Evolutionary conservation across 2,888 invertebrate species (phyloP).

Genomic region (Cheiracanthium punctorium): DNA sequence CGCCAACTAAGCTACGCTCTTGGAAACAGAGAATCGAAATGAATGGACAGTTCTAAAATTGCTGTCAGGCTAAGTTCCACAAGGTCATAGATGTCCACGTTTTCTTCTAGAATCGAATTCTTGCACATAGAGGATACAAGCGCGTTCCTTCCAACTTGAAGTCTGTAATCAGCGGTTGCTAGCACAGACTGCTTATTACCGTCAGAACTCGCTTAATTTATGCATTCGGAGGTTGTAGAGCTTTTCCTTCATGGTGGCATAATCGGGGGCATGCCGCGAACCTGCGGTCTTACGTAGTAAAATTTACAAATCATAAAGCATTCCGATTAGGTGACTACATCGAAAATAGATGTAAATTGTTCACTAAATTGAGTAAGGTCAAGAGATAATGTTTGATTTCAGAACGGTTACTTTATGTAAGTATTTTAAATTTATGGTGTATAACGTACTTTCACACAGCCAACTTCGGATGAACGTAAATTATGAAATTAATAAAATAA

Average conservation of each 20-base stretch:
- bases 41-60: not conserved
- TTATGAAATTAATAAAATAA: too few species aligned
- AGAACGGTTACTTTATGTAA: too few species aligned
- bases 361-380: too few species aligned
- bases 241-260: not conserved
- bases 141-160: not conserved
- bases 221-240: not conserved
- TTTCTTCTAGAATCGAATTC: not conserved
- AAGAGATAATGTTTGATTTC: too few species aligned
- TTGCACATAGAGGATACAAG: not conserved
- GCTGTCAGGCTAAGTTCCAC: not conserved
- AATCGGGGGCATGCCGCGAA: too few species aligned
- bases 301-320: too few species aligned
- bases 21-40: not conserved
- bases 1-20: not conserved
- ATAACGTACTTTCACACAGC: too few species aligned
- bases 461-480: too few species aligned
- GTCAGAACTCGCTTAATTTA: slow-evolving; percentile 3
- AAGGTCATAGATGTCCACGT: slow-evolving; percentile 2
- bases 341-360: too few species aligned
- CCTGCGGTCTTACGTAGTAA: too few species aligned
- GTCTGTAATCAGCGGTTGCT: slow-evolving; percentile 1
- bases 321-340: too few species aligned
- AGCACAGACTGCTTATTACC: not conserved
- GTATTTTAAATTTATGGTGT: too few species aligned